These are phyloP conservation scores for Pristionchus maxplancki DNA, from an alignment of 2,888 invertebrate genomes.

Conservation along the genomic window DNA sequence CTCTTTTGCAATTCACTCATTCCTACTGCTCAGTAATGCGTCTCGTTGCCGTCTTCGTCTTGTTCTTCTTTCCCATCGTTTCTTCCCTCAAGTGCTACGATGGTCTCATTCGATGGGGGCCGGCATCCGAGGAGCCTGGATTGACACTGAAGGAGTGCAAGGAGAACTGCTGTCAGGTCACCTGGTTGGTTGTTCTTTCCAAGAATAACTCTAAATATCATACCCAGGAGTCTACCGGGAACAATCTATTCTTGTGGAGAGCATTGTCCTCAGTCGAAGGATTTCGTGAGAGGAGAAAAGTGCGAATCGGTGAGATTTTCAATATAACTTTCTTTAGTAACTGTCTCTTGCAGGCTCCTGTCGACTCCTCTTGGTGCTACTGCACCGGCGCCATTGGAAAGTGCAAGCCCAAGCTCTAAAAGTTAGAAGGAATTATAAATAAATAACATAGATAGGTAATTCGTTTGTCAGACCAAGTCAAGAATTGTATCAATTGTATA, in stretches of 20 bases:
- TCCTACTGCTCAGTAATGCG: neutral
- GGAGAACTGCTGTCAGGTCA: neutral
- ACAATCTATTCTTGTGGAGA: neutral
- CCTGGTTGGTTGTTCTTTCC: neutral
- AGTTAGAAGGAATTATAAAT: neutral
- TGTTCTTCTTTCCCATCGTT: too few relatives aligned
- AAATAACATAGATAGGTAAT: neutral
- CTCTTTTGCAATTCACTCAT: neutral
- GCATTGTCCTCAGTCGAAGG: neutral
- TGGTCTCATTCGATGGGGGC: neutral
- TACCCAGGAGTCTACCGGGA: slow-evolving; percentile 5
- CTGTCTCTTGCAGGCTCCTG: neutral
- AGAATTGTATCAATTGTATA: neutral
- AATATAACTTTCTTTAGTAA: too few relatives aligned
- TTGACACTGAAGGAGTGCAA: neutral
- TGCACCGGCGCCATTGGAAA: neutral
- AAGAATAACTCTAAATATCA: neutral
- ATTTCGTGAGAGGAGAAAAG: neutral
- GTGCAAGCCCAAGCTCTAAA: neutral
- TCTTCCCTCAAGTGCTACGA: neutral
- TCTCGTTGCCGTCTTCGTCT: neutral
- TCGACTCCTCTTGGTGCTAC: neutral
- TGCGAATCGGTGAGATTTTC: slow-evolving; percentile 6
- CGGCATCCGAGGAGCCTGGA: neutral
- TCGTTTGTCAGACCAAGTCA: neutral